Evolutionary conservation across 2,888 invertebrate species (phyloP), one percentile per base, ranked within the genome.

Genomic region (Pteria penguin): DNA sequence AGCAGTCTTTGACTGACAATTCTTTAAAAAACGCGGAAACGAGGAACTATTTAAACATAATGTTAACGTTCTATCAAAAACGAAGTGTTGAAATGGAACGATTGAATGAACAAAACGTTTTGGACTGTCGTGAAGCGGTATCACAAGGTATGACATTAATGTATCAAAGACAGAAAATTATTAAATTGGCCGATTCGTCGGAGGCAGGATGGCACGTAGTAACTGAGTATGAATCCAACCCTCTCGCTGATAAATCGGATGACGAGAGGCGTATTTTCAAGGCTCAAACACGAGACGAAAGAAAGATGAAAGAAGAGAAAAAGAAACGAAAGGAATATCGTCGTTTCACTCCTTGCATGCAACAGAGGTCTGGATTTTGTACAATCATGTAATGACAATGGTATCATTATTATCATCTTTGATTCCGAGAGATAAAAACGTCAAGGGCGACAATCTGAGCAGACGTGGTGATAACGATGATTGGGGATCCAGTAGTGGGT

Each of bases 361-460:
- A 4, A 1, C 26, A 58, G 2, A 22, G 26, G 27, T 14, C 27
- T 65, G 24, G 11, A n/a, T 5, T 29, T 75, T n/a, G 45, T 60
- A 8, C 32, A 57, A 1, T 5, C 18, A 1, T 71, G 65, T 24
- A 14, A 4, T 1, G 26, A 29, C 2, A 27, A 36, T 14, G 14
- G 54, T 2, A 26, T 72, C 5, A 14, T 3, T 76, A 2, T 4
- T 4, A 11, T 14, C 62, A 2, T 29, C 14, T 2, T 72, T 72
- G 76, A 67, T 76, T n/a, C 55, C 72, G 4, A 68, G 76, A 33
- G 67, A 54, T 18, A 0, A 14, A n/a, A 72, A 72, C 24, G 14
- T 14, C 5, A 5, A 36, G 1, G 76, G 72, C 22, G 72, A 76
- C 33, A 26, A 0, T 2, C 36, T 76, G 29, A 75, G 75, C 57